These are phyloP conservation scores for Uria lomvia DNA, from an alignment of 2,113 vertebrate genomes.

Conservation along the genomic window DNA sequence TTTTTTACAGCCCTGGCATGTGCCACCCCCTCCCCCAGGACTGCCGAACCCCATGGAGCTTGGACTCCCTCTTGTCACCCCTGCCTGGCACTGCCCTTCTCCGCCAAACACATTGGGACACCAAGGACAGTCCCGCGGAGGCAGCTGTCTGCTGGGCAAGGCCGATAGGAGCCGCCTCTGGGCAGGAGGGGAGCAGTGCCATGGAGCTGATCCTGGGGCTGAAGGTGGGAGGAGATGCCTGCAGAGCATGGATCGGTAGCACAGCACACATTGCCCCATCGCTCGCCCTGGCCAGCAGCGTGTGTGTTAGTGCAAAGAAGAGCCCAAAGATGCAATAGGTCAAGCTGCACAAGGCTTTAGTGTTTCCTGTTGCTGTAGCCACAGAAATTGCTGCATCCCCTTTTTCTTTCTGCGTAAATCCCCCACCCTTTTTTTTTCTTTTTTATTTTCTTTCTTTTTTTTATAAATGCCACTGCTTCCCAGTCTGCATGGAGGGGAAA, in stretches of 20 bases:
- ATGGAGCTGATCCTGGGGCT: background rate
- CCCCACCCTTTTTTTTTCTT: rapidly evolving
- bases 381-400: background rate
- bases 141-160: background rate
- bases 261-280: background rate
- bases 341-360: slow-evolving; percentile 5
- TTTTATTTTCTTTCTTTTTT: too few relatives aligned
- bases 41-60: background rate
- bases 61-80: background rate
- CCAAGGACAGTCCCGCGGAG: rapidly evolving
- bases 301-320: background rate
- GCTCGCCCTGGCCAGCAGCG: background rate
- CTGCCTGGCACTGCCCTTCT: background rate
- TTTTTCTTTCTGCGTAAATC: background rate
- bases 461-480: background rate
- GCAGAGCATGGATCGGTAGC: background rate
- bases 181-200: background rate
- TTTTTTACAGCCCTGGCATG: slow-evolving; percentile 51
- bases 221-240: background rate
- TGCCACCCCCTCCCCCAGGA: background rate
- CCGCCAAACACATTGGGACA: background rate
- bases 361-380: background rate
- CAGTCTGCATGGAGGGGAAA: background rate
- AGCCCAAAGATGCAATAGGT: background rate
- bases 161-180: background rate